Evolutionary conservation across 2,113 vertebrate genomes (phyloP).

Genomic region (Octodon degus): DNA sequence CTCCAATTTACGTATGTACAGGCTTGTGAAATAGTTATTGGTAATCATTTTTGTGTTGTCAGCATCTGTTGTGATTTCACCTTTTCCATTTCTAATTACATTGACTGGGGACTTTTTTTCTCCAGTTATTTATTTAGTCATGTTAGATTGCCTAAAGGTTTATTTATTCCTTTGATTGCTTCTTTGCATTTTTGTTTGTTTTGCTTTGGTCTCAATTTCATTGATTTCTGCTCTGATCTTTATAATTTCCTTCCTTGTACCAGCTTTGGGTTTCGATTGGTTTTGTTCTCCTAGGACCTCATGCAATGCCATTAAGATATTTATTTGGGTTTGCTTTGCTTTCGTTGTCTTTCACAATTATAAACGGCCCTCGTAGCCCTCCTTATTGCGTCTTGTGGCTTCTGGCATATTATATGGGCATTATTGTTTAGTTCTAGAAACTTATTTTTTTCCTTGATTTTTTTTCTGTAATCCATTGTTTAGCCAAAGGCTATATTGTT

Average conservation of each 20-base stretch:
- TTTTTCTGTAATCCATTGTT: neutral
- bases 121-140: neutral
- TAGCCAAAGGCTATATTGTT: neutral
- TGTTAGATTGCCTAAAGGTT: neutral
- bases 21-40: too few relatives aligned
- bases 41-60: too few relatives aligned
- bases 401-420: neutral
- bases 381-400: neutral
- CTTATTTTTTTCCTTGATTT: neutral
- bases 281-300: neutral
- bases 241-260: too few relatives aligned
- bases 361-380: neutral
- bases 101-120: neutral
- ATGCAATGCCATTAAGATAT: neutral
- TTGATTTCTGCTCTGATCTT: too few relatives aligned
- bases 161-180: neutral
- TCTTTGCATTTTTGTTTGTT: neutral
- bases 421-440: too few relatives aligned
- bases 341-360: neutral
- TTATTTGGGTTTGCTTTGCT: neutral
- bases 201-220: too few relatives aligned
- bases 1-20: neutral
- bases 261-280: neutral
- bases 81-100: too few relatives aligned
- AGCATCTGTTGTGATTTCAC: too few relatives aligned